phyloP scores from a whole-genome alignment of 2,888 invertebrate species.

The Agriotes lineatus region DNA sequence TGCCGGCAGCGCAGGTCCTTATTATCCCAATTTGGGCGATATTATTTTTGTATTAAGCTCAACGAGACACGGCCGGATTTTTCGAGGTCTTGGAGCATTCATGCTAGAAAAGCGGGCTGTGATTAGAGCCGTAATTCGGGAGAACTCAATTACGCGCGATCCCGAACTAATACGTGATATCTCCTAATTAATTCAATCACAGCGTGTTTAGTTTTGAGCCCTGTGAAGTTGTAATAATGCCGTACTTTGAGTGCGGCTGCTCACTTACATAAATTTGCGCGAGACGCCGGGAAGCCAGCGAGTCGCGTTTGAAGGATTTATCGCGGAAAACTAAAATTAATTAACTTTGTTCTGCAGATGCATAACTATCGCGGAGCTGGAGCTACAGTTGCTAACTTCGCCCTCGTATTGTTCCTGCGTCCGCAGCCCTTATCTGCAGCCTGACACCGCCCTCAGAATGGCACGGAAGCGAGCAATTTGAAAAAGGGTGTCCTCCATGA shows the following conservation, averaged over 20 bases:
- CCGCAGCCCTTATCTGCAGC: no score
- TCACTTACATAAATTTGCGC: slow-evolving; percentile 22
- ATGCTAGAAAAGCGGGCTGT: not conserved
- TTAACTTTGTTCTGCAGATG: slow-evolving; percentile 26
- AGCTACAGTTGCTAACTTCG: not conserved
- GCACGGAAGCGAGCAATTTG: no score
- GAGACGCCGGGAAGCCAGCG: slow-evolving; percentile 23
- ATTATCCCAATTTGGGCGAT: slow-evolving; percentile 15
- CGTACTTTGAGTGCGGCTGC: slow-evolving; percentile 14
- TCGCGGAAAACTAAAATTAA: slow-evolving; percentile 29
- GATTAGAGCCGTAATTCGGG: slow-evolving; percentile 7
- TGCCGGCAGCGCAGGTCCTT: slow-evolving; percentile 1
- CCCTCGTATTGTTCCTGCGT: no score
- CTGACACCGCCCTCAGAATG: no score
- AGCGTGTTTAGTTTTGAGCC: slow-evolving; percentile 10
- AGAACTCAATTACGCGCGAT: slow-evolving; percentile 18
- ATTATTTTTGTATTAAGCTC: slow-evolving; percentile 22
- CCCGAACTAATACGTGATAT: slow-evolving; percentile 31
- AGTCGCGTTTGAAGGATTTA: slow-evolving; percentile 33
- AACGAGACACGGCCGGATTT: no score
- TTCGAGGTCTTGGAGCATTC: no score
- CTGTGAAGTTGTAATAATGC: slow-evolving; percentile 30
- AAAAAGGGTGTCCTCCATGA: no score
- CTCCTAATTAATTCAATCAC: slow-evolving; percentile 29
- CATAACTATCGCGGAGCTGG: slow-evolving; percentile 19